Base-by-base conservation (phyloP, 2,113 vertebrate genomes). In the Axis porcinus region DNA sequence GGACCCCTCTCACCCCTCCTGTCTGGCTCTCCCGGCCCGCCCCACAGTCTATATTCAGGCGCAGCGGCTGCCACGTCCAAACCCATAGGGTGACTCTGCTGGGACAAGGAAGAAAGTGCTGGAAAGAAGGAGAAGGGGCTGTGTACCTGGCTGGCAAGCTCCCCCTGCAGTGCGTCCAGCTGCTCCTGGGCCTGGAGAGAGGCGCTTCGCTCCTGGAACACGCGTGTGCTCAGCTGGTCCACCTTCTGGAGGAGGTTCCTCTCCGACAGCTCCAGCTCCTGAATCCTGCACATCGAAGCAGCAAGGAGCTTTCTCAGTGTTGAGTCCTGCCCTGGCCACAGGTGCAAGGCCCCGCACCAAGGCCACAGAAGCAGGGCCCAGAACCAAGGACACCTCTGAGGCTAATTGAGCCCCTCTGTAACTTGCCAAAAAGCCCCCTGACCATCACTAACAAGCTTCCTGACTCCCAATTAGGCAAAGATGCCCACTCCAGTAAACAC, bases 71-170 rank as follows among this genome's bases (percentile, higher is more conserved):
- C 78, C 4, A 7, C 7, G 0, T 45, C 45, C n/a, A 23, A 43
- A 70, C 52, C 7, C 15, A 6, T 0, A 8, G 17, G 12, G 79
- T 5, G 6, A 4, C 54, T 11, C 33, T 9, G 36, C 57, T 1
- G 79, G 40, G 33, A 14, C 9, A 9, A 27, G 81, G 30, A 55
- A 19, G 15, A 14, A 2, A 2, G 10, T 1, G 4, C 21, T 0
- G 2, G 50, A 3, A 47, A 47, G 70, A 17, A 30, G 50, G 15
- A 16, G 55, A 15, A 16, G 13, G 25, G 17, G 60, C 36, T 2
- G 8, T 79, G 91, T 95, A 99, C 98, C 98, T 96, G 97, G 74
- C 13, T 97, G 98, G 95, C 98, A 97, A 99, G 98, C 93, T 99
- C 99, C 19, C 95, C 97, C 92, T 52, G 98, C 98, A 99, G 91